phyloP scores from a whole-genome alignment of 2,113 vertebrate species.

The Notothenia coriiceps region DNA sequence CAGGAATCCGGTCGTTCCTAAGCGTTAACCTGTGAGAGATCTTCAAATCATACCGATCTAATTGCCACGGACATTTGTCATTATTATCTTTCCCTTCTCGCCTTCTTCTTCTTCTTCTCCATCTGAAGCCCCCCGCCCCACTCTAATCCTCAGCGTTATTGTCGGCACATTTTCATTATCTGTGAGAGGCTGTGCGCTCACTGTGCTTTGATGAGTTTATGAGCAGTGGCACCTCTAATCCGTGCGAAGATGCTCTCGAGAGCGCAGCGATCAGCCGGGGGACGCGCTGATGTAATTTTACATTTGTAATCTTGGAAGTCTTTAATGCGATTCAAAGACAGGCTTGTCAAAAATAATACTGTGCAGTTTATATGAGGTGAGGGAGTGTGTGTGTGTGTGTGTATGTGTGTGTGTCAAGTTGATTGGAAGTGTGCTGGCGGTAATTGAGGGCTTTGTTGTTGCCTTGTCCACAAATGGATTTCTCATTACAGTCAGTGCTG shows the following conservation, averaged over 20 bases:
- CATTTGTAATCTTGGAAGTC: conserved; percentile 78
- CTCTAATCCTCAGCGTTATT: conserved; percentile 66
- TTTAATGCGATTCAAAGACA: conserved; percentile 78
- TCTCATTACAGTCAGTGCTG: conserved; percentile 65
- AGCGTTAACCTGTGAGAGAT: conserved; percentile 21
- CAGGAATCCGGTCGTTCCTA: conserved; percentile 2
- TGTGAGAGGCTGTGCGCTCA: conserved; percentile 65
- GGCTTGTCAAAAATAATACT: conserved; percentile 73
- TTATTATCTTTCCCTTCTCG: conserved; percentile 41
- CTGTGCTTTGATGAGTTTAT: conserved; percentile 76
- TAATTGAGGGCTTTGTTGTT: conserved; percentile 77
- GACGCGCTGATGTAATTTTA: conserved; percentile 74
- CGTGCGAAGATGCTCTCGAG: conserved; percentile 73
- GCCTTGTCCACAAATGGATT: conserved; percentile 76
- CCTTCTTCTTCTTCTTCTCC: neutral
- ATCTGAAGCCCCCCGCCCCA: neutral
- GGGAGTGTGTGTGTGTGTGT: conserved; percentile 31
- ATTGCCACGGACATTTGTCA: conserved; percentile 41
- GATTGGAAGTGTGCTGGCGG: conserved; percentile 63
- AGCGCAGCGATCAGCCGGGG: conserved; percentile 60
- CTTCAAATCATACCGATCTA: conserved; percentile 20
- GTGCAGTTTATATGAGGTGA: conserved; percentile 62
- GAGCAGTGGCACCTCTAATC: conserved; percentile 80
- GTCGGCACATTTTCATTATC: conserved; percentile 76
- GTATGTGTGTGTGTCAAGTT: conserved; percentile 38